These are phyloP conservation scores for Coptodon bakossiorum DNA, from an alignment of 2,113 vertebrate species.

Conservation along the genomic window DNA sequence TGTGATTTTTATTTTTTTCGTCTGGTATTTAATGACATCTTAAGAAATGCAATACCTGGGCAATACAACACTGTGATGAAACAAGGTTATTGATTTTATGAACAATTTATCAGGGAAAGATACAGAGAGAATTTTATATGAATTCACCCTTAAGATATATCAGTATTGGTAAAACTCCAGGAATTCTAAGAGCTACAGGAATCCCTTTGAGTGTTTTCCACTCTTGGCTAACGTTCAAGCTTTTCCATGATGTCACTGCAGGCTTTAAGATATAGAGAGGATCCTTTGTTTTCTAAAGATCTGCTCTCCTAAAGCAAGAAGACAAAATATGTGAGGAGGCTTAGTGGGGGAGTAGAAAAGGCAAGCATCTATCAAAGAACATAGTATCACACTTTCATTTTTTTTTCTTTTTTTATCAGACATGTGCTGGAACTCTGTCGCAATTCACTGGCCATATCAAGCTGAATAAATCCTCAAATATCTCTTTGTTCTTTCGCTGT, in stretches of 20 bases:
- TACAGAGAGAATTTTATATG: neutral
- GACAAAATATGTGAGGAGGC: neutral
- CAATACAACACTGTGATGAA: neutral
- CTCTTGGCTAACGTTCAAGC: conserved; percentile 28
- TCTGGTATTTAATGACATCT: neutral
- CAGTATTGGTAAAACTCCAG: neutral
- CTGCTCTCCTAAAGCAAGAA: neutral
- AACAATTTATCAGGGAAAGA: neutral
- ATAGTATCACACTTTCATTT: neutral
- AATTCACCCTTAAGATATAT: neutral
- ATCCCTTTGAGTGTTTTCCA: conserved; percentile 4
- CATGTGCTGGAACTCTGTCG: neutral
- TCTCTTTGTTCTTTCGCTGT: neutral
- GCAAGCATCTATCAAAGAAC: conserved; percentile 2
- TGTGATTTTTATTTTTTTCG: neutral
- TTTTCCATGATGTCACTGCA: conserved; percentile 45
- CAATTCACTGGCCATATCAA: neutral
- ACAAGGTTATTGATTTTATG: neutral
- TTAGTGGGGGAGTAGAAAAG: neutral
- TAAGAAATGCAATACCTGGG: neutral
- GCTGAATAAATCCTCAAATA: neutral
- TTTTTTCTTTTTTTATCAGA: neutral
- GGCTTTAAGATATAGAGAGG: neutral
- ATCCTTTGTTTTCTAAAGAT: neutral
- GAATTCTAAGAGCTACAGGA: neutral